Base-by-base conservation (phyloP, 2,113 vertebrate genomes). In the Megaceryle torquata region DNA sequence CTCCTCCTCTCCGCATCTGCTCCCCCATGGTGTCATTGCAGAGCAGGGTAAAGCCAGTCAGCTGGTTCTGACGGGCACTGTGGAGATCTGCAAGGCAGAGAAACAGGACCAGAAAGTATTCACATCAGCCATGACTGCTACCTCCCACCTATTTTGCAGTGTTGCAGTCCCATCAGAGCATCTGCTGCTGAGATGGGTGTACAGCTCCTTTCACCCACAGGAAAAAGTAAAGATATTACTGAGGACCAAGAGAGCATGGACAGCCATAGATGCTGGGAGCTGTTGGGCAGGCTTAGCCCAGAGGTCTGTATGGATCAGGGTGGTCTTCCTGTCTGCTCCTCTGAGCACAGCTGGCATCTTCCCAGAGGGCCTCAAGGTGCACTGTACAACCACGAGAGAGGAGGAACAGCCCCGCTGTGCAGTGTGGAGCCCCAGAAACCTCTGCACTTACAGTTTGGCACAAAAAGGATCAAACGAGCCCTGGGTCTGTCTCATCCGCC, bases 11-110 rank as follows among this genome's bases (percentile, higher is more conserved):
- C 8, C 91, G 88, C 98, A 99, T 82, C 95, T 28, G 97, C 91
- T 99, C 97, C 50, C 98, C 99, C 0, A 75, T 53, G 0, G 98
- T 87, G 82, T 99, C 98, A 71, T 98, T 97, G 91, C 98, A 99
- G 67, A 99, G 91, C 92, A 99, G 92, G 37, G 97, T 98, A 97
- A 99, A 99, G 75, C 95, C 97, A 16, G 97, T 95, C 56, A 50
- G 89, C 95, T 99, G 97, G 13, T 98, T 99, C 95, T 98, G 98
- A 25, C 25, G 60, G 80, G 96, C 98, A 82, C 48, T 93, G 82
- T 97, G 97, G 21, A 99, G 94, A 91, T 97, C 99, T 99, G 95
- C 18, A 72, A 91, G 78, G 28, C 37, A 84, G 59, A 96, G 53
- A 87, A 91, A 69, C 44, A 70, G 50, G n/a, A 57, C 11, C 9